These are phyloP conservation scores for Dryadula phaetusa DNA, from an alignment of 2,888 invertebrate genomes.

Conservation along the genomic window DNA sequence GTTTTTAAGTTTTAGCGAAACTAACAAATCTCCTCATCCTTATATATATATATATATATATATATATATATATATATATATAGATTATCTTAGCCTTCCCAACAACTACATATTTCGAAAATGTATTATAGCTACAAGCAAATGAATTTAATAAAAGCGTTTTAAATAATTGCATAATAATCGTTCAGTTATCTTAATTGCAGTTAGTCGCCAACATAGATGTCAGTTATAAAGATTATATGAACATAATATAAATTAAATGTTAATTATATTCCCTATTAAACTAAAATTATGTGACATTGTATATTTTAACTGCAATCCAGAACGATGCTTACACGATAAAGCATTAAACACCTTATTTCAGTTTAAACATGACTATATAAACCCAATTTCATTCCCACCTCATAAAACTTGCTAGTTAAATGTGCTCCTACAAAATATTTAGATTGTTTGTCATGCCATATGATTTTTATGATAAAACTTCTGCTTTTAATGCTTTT, in stretches of 20 bases:
- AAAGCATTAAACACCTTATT: conserved; percentile 19
- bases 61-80: no score
- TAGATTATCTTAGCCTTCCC: no score
- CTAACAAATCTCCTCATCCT: no score
- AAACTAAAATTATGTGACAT: conserved; percentile 1
- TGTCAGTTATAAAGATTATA: conserved; percentile 1
- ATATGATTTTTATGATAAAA: conserved; percentile 12
- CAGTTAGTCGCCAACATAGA: not conserved
- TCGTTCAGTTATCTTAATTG: not conserved
- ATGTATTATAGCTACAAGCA: no score
- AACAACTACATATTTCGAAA: no score
- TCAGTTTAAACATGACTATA: not conserved
- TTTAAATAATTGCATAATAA: no score
- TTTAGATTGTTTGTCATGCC: conserved; percentile 25
- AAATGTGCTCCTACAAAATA: conserved; percentile 16
- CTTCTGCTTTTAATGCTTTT: not conserved
- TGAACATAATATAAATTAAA: not conserved
- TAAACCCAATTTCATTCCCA: conserved; percentile 13
- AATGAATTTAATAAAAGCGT: no score
- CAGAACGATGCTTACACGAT: conserved; percentile 17
- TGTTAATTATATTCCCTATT: not conserved
- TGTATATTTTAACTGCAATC: not conserved
- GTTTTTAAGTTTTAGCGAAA: no score
- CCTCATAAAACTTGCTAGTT: conserved; percentile 25
- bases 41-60: no score